phyloP scores from a whole-genome alignment of 2,113 vertebrate genomes.

The Zosterops hypoxanthus region DNA sequence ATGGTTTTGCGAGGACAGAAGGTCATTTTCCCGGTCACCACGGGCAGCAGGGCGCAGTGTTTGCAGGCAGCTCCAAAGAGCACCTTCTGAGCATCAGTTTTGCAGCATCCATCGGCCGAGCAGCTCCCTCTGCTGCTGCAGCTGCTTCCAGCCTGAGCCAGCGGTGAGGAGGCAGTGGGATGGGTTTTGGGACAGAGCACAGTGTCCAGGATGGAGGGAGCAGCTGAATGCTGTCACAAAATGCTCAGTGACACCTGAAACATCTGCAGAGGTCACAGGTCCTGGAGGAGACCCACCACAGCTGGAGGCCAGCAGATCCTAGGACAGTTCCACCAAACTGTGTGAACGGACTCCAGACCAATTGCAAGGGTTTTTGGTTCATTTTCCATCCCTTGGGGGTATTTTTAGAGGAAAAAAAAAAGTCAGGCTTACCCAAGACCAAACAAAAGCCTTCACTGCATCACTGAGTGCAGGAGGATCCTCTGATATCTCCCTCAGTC shows the following conservation, averaged over 20 bases:
- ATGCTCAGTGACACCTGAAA: not conserved
- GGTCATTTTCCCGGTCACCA: not conserved
- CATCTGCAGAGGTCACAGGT: not conserved
- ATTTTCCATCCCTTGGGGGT: not conserved
- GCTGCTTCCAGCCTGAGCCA: not conserved
- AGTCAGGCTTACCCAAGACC: not conserved
- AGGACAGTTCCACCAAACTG: not conserved
- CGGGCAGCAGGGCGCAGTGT: not conserved
- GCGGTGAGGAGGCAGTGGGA: not conserved
- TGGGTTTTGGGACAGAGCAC: not conserved
- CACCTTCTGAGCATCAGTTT: not conserved
- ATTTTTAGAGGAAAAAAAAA: not conserved
- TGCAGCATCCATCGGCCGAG: not conserved
- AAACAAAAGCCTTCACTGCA: not conserved
- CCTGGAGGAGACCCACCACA: not conserved
- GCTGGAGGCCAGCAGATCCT: not conserved
- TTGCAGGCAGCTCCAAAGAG: not conserved
- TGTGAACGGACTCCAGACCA: not conserved
- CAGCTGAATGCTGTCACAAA: not conserved
- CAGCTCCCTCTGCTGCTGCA: slow-evolving; percentile 65
- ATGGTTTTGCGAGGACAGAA: not conserved
- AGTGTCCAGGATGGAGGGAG: not conserved
- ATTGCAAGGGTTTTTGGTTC: not conserved
- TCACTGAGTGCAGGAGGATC: not conserved
- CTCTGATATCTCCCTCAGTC: not conserved